A percentile compares a stretch with the other conserved stretches of the same genome.
phyloP scores from a whole-genome alignment of 2,888 invertebrate species.

The Seira sanloemensis region DNA sequence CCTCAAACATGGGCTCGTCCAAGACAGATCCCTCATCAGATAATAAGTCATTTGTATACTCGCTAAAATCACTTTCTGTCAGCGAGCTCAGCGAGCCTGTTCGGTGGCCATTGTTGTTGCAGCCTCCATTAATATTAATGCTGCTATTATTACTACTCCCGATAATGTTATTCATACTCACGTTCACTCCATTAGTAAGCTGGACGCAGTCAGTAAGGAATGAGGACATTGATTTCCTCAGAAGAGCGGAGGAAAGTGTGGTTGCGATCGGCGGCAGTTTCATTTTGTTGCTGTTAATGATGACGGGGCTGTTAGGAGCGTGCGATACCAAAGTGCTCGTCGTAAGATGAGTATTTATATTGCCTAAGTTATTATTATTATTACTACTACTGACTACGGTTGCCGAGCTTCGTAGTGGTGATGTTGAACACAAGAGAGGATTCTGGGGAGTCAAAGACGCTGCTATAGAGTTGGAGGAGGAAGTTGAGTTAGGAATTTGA shows the following conservation, averaged over 20 bases:
- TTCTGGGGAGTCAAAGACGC: slow-evolving; percentile 16
- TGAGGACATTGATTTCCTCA: slow-evolving; percentile 67
- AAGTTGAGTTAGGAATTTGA: slow-evolving; percentile 70
- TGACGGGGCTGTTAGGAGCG: slow-evolving; percentile 6
- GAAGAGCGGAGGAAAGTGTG: slow-evolving; percentile 64
- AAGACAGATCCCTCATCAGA: slow-evolving; percentile 75
- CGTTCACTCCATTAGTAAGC: slow-evolving; percentile 59
- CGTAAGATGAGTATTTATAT: not conserved
- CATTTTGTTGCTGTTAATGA: slow-evolving; percentile 30
- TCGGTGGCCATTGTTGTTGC: slow-evolving; percentile 53
- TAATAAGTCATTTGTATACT: slow-evolving; percentile 73
- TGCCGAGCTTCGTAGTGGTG: slow-evolving; percentile 16
- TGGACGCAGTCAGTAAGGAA: slow-evolving; percentile 68
- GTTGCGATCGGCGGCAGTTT: slow-evolving; percentile 68
- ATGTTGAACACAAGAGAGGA: slow-evolving; percentile 48
- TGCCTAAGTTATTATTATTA: not conserved
- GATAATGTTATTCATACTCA: slow-evolving; percentile 37
- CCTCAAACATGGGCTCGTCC: slow-evolving; percentile 75
- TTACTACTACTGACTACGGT: slow-evolving; percentile 33
- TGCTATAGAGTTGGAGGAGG: slow-evolving; percentile 25
- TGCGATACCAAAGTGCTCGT: not conserved
- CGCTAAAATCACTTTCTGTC: slow-evolving; percentile 73
- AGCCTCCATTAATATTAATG: slow-evolving; percentile 29
- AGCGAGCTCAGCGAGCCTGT: slow-evolving; percentile 73
- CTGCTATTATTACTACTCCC: slow-evolving; percentile 33